Evolutionary conservation across 2,888 invertebrate genomes (phyloP).

Genomic region (Drosophila algonquin): DNA sequence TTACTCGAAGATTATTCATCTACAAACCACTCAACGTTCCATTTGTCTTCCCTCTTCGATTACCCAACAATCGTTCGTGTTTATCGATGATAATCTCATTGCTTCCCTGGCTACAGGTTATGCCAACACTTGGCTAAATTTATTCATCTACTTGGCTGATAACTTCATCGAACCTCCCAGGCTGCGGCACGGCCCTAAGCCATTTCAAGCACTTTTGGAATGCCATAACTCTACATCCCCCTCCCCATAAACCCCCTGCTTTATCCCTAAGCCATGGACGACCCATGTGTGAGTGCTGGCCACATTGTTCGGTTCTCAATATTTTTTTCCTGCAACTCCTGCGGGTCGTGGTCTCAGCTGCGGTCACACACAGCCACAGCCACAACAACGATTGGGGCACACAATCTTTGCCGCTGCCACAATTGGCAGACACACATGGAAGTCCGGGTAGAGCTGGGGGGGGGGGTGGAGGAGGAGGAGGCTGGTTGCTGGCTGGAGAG

Average conservation of each 20-base stretch:
- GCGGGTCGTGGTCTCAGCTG: conserved; percentile 44
- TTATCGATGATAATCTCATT: conserved; percentile 43
- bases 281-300: conserved; percentile 52
- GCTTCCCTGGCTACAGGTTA: conserved; percentile 22
- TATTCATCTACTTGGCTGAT: conserved; percentile 44
- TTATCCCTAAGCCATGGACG: conserved; percentile 17
- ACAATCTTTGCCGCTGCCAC: conserved; percentile 44
- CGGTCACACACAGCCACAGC: conserved; percentile 34
- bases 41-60: conserved; percentile 14
- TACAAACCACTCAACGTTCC: neutral
- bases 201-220: conserved; percentile 59
- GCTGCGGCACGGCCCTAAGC: conserved; percentile 27
- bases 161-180: conserved; percentile 46
- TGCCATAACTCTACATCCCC: conserved; percentile 57
- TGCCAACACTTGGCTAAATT: conserved; percentile 39
- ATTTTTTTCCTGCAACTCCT: conserved; percentile 15
- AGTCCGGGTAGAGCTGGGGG: conserved; percentile 24
- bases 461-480: conserved; percentile 10
- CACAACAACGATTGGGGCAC: conserved; percentile 5
- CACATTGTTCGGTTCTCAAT: conserved; percentile 40
- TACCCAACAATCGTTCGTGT: conserved; percentile 21
- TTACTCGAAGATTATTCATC: no score
- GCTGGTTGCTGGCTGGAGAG: conserved; percentile 1
- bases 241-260: neutral
- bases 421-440: conserved; percentile 51